phyloP scores from a whole-genome alignment of 2,888 invertebrate species.

The Gastrophysa polygoni region DNA sequence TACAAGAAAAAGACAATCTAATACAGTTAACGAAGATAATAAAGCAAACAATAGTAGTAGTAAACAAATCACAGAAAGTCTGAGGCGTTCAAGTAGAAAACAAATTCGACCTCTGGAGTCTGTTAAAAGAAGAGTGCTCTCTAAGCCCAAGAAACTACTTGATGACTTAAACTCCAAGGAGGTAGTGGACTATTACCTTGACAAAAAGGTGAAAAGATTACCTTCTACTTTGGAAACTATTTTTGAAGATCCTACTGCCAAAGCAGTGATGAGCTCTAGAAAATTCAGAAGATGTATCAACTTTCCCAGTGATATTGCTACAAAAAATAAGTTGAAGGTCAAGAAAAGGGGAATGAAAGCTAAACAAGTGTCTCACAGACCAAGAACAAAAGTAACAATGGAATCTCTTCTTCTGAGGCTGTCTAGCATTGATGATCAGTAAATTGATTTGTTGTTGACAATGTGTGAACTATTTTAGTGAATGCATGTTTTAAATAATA shows the following conservation, averaged over 20 bases:
- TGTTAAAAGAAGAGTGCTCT: constrained; percentile 26
- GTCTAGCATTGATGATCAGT: constrained; percentile 11
- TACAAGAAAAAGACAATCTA: neutral
- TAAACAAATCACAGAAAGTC: constrained; percentile 3
- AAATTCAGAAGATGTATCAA: constrained; percentile 32
- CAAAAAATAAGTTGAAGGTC: constrained; percentile 30
- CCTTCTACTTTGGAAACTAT: constrained; percentile 36
- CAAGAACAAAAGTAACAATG: constrained; percentile 32
- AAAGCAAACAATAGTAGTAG: neutral
- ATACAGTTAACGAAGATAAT: constrained; percentile 10
- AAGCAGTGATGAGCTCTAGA: constrained; percentile 31
- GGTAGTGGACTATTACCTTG: constrained; percentile 34
- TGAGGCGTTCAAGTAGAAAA: constrained; percentile 22
- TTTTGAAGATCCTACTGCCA: constrained; percentile 36
- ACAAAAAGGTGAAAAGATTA: constrained; percentile 35
- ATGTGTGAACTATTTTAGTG: neutral
- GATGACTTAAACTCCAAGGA: constrained; percentile 23
- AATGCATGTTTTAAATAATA: neutral
- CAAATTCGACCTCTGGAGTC: constrained; percentile 19
- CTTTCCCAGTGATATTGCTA: constrained; percentile 17
- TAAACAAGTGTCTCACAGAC: constrained; percentile 18
- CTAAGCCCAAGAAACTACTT: constrained; percentile 29
- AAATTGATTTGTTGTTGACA: neutral
- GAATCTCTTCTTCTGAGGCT: constrained; percentile 30
- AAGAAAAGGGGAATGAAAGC: constrained; percentile 35